phyloP scores from a whole-genome alignment of 2,113 vertebrate species.

The Trichechus manatus region DNA sequence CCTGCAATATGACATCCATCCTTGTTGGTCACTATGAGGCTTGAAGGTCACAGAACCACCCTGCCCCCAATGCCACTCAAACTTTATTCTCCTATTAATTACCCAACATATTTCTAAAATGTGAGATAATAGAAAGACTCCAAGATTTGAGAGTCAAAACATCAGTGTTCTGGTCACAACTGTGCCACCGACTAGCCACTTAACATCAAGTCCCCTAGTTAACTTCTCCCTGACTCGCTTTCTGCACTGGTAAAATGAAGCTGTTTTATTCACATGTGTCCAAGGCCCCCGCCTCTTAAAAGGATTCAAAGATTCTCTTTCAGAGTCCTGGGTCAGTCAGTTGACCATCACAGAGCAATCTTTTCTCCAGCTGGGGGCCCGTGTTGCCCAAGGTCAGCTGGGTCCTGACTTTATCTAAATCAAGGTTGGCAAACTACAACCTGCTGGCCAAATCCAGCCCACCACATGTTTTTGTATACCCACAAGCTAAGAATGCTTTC shows the following conservation, averaged over 20 bases:
- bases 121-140: background rate
- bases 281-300: background rate
- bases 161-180: background rate
- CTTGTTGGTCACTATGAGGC: background rate
- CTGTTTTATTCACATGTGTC: background rate
- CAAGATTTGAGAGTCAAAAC: background rate
- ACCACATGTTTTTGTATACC: background rate
- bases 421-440: background rate
- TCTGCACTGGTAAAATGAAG: background rate
- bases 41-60: background rate
- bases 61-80: background rate
- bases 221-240: background rate
- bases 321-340: background rate
- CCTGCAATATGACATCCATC: background rate
- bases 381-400: background rate
- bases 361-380: background rate
- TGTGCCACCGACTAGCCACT: background rate
- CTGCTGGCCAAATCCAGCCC: background rate
- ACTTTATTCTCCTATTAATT: conserved; percentile 24
- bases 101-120: background rate
- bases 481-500: background rate
- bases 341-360: background rate
- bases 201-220: background rate
- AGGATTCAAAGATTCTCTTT: background rate
- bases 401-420: background rate